Conservation (phyloP, 1,140 invertebrate genomes). For the Aradophagus sp. region DNA sequence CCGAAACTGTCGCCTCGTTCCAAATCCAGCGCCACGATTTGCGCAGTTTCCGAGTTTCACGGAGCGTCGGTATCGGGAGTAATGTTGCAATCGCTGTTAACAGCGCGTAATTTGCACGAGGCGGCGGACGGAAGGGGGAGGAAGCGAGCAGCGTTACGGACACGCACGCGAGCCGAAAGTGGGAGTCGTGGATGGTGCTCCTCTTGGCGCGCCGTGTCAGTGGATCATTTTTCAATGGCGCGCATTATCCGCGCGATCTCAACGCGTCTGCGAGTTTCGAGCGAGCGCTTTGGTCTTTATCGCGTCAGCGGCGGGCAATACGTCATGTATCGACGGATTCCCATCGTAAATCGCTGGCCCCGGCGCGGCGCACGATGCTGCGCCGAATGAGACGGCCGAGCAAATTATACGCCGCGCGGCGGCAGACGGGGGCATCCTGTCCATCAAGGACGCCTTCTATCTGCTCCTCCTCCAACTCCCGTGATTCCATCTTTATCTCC, state of each 20-base stretch:
- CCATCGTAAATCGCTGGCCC: slow-evolving; percentile 62
- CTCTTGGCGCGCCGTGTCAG: slow-evolving; percentile 41
- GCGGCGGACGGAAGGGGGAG: slow-evolving; percentile 1
- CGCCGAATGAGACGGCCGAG: slow-evolving; percentile 67
- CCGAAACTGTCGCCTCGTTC: no score
- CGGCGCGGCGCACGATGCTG: slow-evolving; percentile 64
- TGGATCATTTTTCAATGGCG: slow-evolving; percentile 51
- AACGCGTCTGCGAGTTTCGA: slow-evolving; percentile 49
- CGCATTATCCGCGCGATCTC: slow-evolving; percentile 50
- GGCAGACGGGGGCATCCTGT: slow-evolving; percentile 67
- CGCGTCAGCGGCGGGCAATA: slow-evolving; percentile 51
- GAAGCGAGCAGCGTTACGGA: slow-evolving; percentile 4
- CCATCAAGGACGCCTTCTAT: slow-evolving; percentile 69
- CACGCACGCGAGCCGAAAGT: slow-evolving; percentile 16
- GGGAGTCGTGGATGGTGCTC: slow-evolving; percentile 39
- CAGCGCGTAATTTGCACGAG: slow-evolving; percentile 35
- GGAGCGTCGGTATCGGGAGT: no score
- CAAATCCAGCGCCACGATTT: no score
- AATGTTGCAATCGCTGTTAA: slow-evolving; percentile 38
- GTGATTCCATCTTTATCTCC: slow-evolving; percentile 55
- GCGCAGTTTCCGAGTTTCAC: no score
- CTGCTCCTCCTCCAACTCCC: slow-evolving; percentile 60
- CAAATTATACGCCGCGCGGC: slow-evolving; percentile 66
- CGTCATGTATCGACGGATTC: slow-evolving; percentile 57
- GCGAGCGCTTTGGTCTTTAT: slow-evolving; percentile 52